Evolutionary conservation across 2,888 invertebrate genomes (phyloP).

Genomic region (Synanthedon andrenaeformis): DNA sequence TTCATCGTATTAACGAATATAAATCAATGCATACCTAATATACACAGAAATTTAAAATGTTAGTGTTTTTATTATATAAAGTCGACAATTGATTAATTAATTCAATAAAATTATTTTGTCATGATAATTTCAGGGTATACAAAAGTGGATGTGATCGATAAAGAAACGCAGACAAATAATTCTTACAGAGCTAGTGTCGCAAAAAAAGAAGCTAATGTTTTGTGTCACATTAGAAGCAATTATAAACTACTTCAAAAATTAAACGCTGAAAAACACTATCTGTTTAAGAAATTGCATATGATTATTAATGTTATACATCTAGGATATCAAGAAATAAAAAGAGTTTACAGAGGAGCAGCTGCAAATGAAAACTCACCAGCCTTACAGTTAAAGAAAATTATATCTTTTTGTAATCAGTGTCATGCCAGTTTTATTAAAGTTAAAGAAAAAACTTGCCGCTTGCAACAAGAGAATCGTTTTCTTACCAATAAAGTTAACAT

Average conservation of each 20-base stretch:
- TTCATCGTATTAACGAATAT: too few relatives aligned
- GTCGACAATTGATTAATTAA: too few relatives aligned
- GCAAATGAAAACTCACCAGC: constrained; percentile 17
- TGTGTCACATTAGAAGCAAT: constrained; percentile 19
- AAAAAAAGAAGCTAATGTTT: constrained; percentile 22
- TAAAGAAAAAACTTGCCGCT: constrained; percentile 18
- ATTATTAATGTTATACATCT: constrained; percentile 27
- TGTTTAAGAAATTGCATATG: constrained; percentile 23
- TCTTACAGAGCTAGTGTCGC: constrained; percentile 13
- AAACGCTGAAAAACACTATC: constrained; percentile 18
- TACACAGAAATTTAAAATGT: too few relatives aligned
- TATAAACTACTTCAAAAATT: constrained; percentile 17
- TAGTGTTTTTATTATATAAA: too few relatives aligned
- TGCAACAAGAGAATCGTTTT: constrained; percentile 35
- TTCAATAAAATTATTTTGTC: neutral
- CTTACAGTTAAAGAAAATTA: constrained; percentile 30
- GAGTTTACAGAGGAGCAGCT: constrained; percentile 16
- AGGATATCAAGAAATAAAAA: constrained; percentile 31
- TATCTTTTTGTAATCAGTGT: constrained; percentile 33
- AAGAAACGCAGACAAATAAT: constrained; percentile 24
- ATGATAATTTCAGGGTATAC: constrained; percentile 26
- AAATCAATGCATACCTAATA: too few relatives aligned
- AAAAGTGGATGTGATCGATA: constrained; percentile 27
- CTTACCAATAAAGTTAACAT: constrained; percentile 30
- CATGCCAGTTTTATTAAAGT: constrained; percentile 32